Conservation (phyloP, 30 jellyfish, hydroid and myxozoan species). For the Kudoa iwatai region DNA sequence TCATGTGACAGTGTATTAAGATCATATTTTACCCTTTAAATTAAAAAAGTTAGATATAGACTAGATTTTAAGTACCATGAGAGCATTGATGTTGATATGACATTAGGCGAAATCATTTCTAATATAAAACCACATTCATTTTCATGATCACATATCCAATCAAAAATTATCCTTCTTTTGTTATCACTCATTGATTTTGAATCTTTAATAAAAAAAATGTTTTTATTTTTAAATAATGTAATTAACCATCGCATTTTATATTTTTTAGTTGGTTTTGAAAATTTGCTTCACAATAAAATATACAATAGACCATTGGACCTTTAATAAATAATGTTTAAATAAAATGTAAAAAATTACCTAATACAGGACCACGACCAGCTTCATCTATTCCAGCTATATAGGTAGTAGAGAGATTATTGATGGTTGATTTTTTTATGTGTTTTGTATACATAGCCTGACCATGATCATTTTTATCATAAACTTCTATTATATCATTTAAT, state of each 20-base stretch:
- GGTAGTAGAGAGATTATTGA: too few relatives aligned
- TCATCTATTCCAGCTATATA: constrained; percentile 99
- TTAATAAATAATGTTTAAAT: not conserved
- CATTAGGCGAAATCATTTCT: constrained; percentile 33
- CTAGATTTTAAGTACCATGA: constrained; percentile 32
- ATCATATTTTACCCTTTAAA: constrained; percentile 19
- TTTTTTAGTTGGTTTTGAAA: constrained; percentile 16
- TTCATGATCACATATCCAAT: constrained; percentile 7
- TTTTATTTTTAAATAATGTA: not conserved
- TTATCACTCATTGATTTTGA: constrained; percentile 35
- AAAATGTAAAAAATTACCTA: constrained; percentile 14
- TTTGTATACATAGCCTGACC: too few relatives aligned
- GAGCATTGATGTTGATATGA: constrained; percentile 26
- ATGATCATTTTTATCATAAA: too few relatives aligned
- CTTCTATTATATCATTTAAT: too few relatives aligned
- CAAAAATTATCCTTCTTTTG: constrained; percentile 15
- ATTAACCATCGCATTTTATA: constrained; percentile 55
- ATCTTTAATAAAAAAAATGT: constrained; percentile 3
- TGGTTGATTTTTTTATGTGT: too few relatives aligned
- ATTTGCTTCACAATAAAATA: constrained; percentile 45
- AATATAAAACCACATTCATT: constrained; percentile 42
- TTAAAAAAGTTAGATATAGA: not conserved
- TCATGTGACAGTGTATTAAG: constrained; percentile 61
- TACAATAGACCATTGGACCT: constrained; percentile 94
- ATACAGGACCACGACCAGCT: constrained; percentile 96